phyloP scores from a whole-genome alignment of 2,888 invertebrate genomes.

The Anoplius nigerrimus region DNA sequence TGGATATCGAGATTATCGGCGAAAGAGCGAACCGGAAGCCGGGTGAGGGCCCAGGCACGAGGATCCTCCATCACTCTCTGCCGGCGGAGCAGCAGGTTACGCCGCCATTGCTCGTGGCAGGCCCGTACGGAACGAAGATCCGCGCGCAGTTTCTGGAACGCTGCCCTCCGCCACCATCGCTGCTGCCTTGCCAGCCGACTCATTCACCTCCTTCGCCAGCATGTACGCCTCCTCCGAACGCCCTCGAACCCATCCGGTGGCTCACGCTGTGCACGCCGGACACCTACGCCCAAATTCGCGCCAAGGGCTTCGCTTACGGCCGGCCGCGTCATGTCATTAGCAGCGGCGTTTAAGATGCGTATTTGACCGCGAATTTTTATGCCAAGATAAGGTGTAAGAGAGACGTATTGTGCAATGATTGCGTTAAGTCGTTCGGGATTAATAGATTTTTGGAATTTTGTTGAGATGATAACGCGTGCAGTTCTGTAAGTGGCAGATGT shows the following conservation, averaged over 20 bases:
- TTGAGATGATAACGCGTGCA: no score
- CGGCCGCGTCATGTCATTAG: no score
- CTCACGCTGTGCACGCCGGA: conserved; percentile 8
- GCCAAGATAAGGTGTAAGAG: no score
- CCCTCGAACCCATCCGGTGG: conserved; percentile 38
- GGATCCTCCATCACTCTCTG: conserved; percentile 66
- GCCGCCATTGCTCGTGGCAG: conserved; percentile 56
- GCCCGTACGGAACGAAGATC: conserved; percentile 63
- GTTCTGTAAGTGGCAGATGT: no score
- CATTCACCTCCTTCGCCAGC: conserved; percentile 39
- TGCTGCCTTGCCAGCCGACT: conserved; percentile 8
- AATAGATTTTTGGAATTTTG: no score
- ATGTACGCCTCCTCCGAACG: conserved; percentile 54
- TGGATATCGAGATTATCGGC: conserved; percentile 67
- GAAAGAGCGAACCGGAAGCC: conserved; percentile 67
- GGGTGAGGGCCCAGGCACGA: conserved; percentile 66
- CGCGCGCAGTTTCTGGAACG: conserved; percentile 64
- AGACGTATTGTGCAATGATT: no score
- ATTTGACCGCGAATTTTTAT: no score
- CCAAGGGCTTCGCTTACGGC: no score
- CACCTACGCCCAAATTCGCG: conserved; percentile 54
- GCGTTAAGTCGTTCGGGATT: no score
- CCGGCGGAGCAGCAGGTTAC: conserved; percentile 52
- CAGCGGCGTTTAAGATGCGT: no score
- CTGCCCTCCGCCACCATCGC: conserved; percentile 45